A percentile compares a stretch with the other conserved stretches of the same genome.
Conservation (phyloP, 30 jellyfish, hydroid and myxozoan genomes). For the Calvadosia cruxmelitensis region DNA sequence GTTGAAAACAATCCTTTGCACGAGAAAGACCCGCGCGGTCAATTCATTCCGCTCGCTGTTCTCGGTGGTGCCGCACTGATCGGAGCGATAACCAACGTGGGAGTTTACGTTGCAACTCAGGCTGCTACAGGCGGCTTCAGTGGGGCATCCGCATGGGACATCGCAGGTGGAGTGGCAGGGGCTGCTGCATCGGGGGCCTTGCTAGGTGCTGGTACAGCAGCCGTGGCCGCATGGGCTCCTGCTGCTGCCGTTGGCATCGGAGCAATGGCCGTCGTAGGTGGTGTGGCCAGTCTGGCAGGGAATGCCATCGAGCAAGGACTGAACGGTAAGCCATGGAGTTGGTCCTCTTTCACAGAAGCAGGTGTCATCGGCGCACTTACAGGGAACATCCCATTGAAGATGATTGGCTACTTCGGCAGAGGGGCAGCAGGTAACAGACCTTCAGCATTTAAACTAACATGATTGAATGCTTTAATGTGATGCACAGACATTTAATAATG, state of each 20-base stretch:
- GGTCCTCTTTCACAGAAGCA: constrained; percentile 6
- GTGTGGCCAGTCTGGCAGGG: neutral
- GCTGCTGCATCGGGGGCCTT: constrained; percentile 17
- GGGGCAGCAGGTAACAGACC: constrained; percentile 2
- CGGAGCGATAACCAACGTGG: constrained; percentile 12
- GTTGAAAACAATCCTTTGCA: constrained; percentile 13
- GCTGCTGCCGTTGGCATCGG: constrained; percentile 2
- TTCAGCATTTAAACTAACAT: too few relatives aligned
- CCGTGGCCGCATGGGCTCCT: constrained; percentile 5
- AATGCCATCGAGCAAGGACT: constrained; percentile 1
- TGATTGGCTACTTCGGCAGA: constrained; percentile 4
- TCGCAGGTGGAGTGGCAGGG: constrained; percentile 12
- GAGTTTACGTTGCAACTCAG: constrained; percentile 4
- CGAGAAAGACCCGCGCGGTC: constrained; percentile 20
- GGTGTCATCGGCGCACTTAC: neutral
- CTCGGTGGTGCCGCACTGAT: constrained; percentile 17
- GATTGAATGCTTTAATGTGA: neutral
- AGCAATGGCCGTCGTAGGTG: constrained; percentile 6
- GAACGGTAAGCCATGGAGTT: constrained; percentile 1
- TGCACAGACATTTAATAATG: too few relatives aligned
- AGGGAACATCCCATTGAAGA: neutral
- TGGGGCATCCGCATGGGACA: constrained; percentile 2
- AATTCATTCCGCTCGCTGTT: constrained; percentile 7
- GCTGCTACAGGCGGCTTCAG: neutral
- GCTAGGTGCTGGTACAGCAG: constrained; percentile 14